phyloP scores from a whole-genome alignment of 2,888 invertebrate species.

The Antheraea assamensis region DNA sequence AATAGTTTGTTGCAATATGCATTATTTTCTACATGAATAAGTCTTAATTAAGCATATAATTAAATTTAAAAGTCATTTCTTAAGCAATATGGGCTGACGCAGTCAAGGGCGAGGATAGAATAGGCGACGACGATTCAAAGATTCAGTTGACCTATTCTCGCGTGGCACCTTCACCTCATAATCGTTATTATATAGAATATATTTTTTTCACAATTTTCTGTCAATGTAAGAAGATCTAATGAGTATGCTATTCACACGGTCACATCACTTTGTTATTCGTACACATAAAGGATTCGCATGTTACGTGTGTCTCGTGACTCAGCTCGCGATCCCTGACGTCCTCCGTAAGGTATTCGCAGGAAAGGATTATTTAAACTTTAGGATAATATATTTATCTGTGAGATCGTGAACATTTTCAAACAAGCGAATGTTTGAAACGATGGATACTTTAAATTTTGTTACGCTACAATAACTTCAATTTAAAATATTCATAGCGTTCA shows the following conservation, averaged over 20 bases:
- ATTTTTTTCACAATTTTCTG: slow-evolving; percentile 43
- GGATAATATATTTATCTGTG: slow-evolving; percentile 64
- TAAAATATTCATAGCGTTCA: slow-evolving; percentile 47
- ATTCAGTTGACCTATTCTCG: slow-evolving; percentile 49
- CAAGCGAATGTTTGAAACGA: slow-evolving; percentile 37
- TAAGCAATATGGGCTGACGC: slow-evolving; percentile 43
- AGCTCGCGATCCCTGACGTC: slow-evolving; percentile 58
- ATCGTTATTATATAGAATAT: slow-evolving; percentile 38
- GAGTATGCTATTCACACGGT: slow-evolving; percentile 45
- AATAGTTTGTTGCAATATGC: slow-evolving; percentile 27
- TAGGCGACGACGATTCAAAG: slow-evolving; percentile 36
- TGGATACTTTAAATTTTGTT: slow-evolving; percentile 50
- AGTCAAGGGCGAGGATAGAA: slow-evolving; percentile 56
- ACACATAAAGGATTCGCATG: slow-evolving; percentile 59
- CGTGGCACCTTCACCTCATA: slow-evolving; percentile 54
- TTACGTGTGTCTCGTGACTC: slow-evolving; percentile 63
- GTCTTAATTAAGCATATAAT: slow-evolving; percentile 51
- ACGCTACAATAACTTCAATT: slow-evolving; percentile 55
- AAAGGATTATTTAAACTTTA: slow-evolving; percentile 69
- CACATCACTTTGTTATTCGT: slow-evolving; percentile 39
- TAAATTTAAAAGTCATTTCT: slow-evolving; percentile 43
- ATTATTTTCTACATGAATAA: slow-evolving; percentile 40
- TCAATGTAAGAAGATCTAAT: slow-evolving; percentile 45
- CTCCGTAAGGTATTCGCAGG: slow-evolving; percentile 72
- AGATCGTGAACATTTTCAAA: slow-evolving; percentile 51